Conservation (phyloP, 2,888 invertebrate genomes). For the Lymantria monacha region DNA sequence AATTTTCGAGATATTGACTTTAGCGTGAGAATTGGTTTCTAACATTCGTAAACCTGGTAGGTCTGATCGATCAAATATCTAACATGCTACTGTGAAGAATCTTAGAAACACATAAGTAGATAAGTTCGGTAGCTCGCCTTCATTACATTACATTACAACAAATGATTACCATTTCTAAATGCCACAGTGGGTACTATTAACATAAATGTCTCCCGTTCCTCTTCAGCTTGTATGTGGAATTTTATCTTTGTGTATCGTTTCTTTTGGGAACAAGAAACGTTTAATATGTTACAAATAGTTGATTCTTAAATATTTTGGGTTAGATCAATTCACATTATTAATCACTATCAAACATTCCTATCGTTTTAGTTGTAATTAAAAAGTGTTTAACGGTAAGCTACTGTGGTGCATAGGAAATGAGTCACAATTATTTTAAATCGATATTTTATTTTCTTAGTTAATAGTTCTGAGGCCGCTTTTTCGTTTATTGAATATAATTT, state of each 20-base stretch:
- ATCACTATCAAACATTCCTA: constrained; percentile 17
- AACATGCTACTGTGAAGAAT: constrained; percentile 69
- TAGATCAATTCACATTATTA: constrained; percentile 7
- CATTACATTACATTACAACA: constrained; percentile 10
- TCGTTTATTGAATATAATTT: too few species aligned
- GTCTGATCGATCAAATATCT: constrained; percentile 68
- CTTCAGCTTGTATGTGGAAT: constrained; percentile 13
- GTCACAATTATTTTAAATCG: too few species aligned
- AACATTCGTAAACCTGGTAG: constrained; percentile 75
- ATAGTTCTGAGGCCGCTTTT: too few species aligned
- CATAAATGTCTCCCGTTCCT: constrained; percentile 19
- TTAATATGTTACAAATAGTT: constrained; percentile 25
- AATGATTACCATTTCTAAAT: constrained; percentile 10
- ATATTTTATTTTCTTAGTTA: too few species aligned
- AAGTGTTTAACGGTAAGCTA: constrained; percentile 8
- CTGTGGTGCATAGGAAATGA: neutral
- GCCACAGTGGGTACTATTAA: constrained; percentile 15
- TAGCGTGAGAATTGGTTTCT: constrained; percentile 79
- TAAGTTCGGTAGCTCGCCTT: constrained; percentile 21
- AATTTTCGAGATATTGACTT: constrained; percentile 73
- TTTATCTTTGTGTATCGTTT: constrained; percentile 17
- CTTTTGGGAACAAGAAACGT: constrained; percentile 9
- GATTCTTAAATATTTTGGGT: constrained; percentile 17
- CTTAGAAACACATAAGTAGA: constrained; percentile 34
- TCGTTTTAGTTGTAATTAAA: constrained; percentile 7